A percentile compares a stretch with the other conserved stretches of the same genome.
Conservation (phyloP, 2,797 vertebrate species). For the Selene dorsalis region DNA sequence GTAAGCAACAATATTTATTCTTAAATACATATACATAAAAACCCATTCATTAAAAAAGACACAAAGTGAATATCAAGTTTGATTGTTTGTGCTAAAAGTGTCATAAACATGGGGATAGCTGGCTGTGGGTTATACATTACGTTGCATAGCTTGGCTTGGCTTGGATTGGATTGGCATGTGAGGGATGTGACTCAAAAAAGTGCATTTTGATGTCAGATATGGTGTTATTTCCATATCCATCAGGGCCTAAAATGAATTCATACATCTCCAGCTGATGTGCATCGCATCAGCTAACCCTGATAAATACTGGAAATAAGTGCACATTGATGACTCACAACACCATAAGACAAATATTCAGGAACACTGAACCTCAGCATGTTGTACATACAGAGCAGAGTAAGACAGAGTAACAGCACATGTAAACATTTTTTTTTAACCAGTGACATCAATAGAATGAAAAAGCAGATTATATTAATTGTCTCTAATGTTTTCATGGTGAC, state of each 20-base stretch:
- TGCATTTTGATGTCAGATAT: slow-evolving; percentile 74
- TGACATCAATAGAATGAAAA: slow-evolving; percentile 52
- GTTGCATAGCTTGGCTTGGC: slow-evolving; percentile 84
- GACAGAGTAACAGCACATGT: slow-evolving; percentile 67
- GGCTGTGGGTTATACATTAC: slow-evolving; percentile 75
- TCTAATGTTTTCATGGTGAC: slow-evolving; percentile 40
- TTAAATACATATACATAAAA: slow-evolving; percentile 84
- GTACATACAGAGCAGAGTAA: slow-evolving; percentile 64
- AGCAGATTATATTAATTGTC: slow-evolving; percentile 47
- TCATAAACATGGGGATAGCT: slow-evolving; percentile 66
- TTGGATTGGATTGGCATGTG: slow-evolving; percentile 74
- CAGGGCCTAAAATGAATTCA: slow-evolving; percentile 38
- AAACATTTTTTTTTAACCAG: slow-evolving; percentile 64
- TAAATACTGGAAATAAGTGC: slow-evolving; percentile 72
- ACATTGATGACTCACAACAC: slow-evolving; percentile 77
- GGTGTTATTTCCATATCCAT: slow-evolving; percentile 66
- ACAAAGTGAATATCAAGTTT: slow-evolving; percentile 76
- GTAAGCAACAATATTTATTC: slow-evolving; percentile 81
- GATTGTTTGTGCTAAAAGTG: slow-evolving; percentile 74
- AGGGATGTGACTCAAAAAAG: slow-evolving; percentile 74
- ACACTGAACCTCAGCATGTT: slow-evolving; percentile 66
- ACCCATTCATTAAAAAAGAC: slow-evolving; percentile 81
- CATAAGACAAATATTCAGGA: slow-evolving; percentile 72
- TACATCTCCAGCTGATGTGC: slow-evolving; percentile 20
- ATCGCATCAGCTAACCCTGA: slow-evolving; percentile 54